Evolutionary conservation across 2,888 invertebrate genomes (phyloP).

Genomic region (Globia sparganii): DNA sequence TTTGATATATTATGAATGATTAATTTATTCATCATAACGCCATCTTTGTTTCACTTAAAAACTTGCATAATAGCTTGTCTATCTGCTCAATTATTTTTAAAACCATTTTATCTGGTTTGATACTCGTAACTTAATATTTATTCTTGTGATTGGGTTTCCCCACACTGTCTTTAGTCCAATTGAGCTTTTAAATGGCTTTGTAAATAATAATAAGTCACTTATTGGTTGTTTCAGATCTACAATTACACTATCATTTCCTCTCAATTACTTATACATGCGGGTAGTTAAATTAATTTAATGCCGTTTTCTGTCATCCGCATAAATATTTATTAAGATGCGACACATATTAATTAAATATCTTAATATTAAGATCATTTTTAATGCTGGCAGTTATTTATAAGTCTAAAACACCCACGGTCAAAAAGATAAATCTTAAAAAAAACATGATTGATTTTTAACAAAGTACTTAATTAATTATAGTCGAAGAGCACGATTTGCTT

Average conservation of each 20-base stretch:
- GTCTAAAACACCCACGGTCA: slow-evolving; percentile 4
- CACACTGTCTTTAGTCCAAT: not conserved
- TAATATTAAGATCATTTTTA: slow-evolving; percentile 31
- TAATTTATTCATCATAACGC: slow-evolving; percentile 36
- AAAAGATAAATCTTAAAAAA: slow-evolving; percentile 8
- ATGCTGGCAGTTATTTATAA: slow-evolving; percentile 44
- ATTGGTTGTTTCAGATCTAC: not conserved
- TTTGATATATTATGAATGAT: too few relatives aligned
- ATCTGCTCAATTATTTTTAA: slow-evolving; percentile 8
- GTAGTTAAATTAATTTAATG: slow-evolving; percentile 53
- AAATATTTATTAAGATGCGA: slow-evolving; percentile 52
- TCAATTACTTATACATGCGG: slow-evolving; percentile 38
- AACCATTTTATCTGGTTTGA: not conserved
- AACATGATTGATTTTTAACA: slow-evolving; percentile 39
- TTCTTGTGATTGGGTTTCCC: slow-evolving; percentile 19
- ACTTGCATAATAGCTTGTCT: slow-evolving; percentile 14
- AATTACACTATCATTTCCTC: slow-evolving; percentile 1
- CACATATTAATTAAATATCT: slow-evolving; percentile 50
- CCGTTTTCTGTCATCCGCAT: slow-evolving; percentile 45
- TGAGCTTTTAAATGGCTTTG: not conserved
- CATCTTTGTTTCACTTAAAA: slow-evolving; percentile 34
- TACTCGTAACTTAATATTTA: not conserved
- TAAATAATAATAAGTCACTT: not conserved
- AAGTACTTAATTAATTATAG: slow-evolving; percentile 25
- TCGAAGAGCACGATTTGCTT: not conserved